Base-by-base conservation (phyloP, 2,113 vertebrate species). In the Clarias macrocephalus region DNA sequence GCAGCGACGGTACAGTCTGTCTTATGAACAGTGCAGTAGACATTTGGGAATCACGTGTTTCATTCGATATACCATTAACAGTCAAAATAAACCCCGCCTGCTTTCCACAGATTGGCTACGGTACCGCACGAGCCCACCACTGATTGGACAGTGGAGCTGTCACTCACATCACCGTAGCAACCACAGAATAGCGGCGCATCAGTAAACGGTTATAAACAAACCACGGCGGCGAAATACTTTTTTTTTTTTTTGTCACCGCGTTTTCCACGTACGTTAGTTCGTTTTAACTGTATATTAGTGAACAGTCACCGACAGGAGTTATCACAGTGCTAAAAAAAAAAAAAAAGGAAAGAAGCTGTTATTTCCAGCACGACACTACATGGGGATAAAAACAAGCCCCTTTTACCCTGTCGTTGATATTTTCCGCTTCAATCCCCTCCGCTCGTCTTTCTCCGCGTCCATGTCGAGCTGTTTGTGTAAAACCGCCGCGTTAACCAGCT, bases 391-490 rank as follows among this genome's bases (percentile, higher is more conserved):
- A 33, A 18, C 30, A 11, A 25, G 21, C 2, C 73, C 30, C 0
- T 88, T 92, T 91, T 59, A 95, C 95, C 86, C 87, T 0, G 91
- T 91, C n/a, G 94, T 85, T 0, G 93, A 94, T 23, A 95, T 92
- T 89, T 95, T 96, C 52, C 94, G 91, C 85, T 95, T 95, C 23
- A 42, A 89, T 75, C 75, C 91, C 83, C 59, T 91, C 63, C 5
- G 83, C 48, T 91, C 91, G 0, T 93, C 90, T 13, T 86, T 92
- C 0, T 4, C 10, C 0, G n/a, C 15, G 21, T 9, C 89, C 7
- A 2, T 80, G n/a, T 86, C 68, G 21, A 6, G 18, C 0, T 56
- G 21, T 11, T 80, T 42, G 30, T 70, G 54, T 60, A 28, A 63
- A 80, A 8, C 23, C n/a, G 62, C 23, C 15, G 8, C 63, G 1